Evolutionary conservation across 92 coral and sea anemone genomes (phyloP), one percentile per base, ranked within the genome.

Genomic region (Heliopora coerulea): DNA sequence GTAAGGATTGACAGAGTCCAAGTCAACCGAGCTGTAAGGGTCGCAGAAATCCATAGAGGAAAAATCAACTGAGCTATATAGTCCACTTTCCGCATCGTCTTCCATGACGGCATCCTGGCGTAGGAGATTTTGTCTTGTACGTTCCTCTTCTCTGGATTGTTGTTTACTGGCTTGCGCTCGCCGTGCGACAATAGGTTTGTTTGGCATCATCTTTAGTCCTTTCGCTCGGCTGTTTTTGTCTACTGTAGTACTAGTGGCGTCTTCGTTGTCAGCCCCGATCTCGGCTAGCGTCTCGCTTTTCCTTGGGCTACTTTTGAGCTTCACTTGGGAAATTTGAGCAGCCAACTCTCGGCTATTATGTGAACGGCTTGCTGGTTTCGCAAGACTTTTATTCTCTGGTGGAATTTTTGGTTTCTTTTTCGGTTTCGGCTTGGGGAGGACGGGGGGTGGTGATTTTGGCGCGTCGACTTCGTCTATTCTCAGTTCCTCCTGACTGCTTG

Each of bases 401-500:
- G 72, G 73, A 29, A 65, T 72, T 68, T 66, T 82, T 1, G 32
- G 35, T 23, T 25, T 57, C 32, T 58, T 68, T 48, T 23, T 75
- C 25, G 64, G 63, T 25, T 70, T 70, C n/a, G 88, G 81, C 52
- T 83, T 83, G 13, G 84, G 84, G 25, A 73, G 31, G 18, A 73
- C 76, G 19, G 81, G 85, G 25, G 82, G 82, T 13, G 85, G 78
- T 0, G 60, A 42, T 15, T 59, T 80, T 57, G 68, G 75, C 65
- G 68, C 70, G 27, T 66, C 54, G 34, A 77, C 64, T 20, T 64
- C 68, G 28, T 73, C 73, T 65, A 34, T 19, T 46, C n/a, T 49
- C 28, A 78, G 78, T 66, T 49, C 57, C 6, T 25, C 32, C 10
- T 62, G 32, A 1, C 19, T 46, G 49, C 54, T 66, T 56, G 19